Base-by-base conservation (phyloP, 2,113 vertebrate species). In the Uropsilus gracilis region DNA sequence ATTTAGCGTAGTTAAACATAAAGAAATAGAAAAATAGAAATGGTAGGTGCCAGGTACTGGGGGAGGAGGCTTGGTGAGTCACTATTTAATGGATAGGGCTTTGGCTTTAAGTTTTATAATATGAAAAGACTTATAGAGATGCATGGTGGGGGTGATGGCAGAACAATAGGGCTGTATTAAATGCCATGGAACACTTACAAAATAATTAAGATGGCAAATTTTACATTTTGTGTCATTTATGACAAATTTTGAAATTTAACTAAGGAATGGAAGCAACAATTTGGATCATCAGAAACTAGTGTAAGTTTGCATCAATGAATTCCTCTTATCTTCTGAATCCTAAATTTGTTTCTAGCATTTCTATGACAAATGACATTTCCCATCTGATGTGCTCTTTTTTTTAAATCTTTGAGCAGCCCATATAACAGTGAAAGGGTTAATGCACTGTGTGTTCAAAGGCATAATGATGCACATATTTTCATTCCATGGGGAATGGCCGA, bases 361-460 rank as follows among this genome's bases (percentile, higher is more conserved):
- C 78, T 64, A 57, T 46, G 34, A 39, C 32, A 17, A 55, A 93
- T 69, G 24, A 26, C 46, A 89, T 92, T 94, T 44, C n/a, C 37
- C 66, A 69, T 55, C 75, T 69, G 11, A 30, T 50, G 5, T 26
- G 42, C 80, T 91, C 30, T 81, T 44, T 59, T 5, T n/a, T 13
- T 83, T 50, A 86, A 86, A 55, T 6, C 53, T 55, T 55, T 55
- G 72, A 55, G 37, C 22, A n/a, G 39, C 39, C 73, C 69, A 34
- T 63, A 14, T 26, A n/a, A 80, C 44, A 57, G 44, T 32, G 84
- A 93, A 92, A 94, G 44, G 2, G 50, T 76, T 94, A 66, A 90
- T 66, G 37, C n/a, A n/a, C 1, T 59, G 44, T 57, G 86, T 82
- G 7, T 94, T 55, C 72, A 78, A 72, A 77, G 9, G 57, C 55